A percentile compares a stretch with the other conserved stretches of the same genome.
These are phyloP conservation scores for Drosophila quadrilineata DNA, from an alignment of 1,140 invertebrate species.

Conservation along the genomic window DNA sequence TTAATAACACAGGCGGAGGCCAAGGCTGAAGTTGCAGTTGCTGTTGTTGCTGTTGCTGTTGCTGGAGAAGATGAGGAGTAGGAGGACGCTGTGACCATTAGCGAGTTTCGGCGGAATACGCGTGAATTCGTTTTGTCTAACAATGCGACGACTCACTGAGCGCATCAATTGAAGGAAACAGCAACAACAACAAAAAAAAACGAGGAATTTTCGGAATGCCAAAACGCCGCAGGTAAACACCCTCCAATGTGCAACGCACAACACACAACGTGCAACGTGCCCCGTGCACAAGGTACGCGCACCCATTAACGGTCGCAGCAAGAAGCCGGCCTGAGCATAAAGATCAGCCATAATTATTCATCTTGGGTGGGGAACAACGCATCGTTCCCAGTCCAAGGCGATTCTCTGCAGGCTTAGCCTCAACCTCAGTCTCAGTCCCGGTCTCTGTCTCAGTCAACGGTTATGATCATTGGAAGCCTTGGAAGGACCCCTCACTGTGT, in stretches of 20 bases:
- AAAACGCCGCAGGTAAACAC: constrained; percentile 65
- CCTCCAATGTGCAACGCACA: not conserved
- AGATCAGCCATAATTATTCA: constrained; percentile 81
- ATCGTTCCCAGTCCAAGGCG: constrained; percentile 2
- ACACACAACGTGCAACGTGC: not conserved
- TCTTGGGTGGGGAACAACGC: constrained; percentile 70
- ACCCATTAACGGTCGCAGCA: constrained; percentile 78
- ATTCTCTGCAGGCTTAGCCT: not conserved
- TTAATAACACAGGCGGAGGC: constrained; percentile 81
- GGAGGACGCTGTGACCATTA: constrained; percentile 73
- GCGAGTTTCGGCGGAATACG: constrained; percentile 80
- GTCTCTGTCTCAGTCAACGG: not conserved
- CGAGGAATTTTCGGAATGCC: constrained; percentile 71
- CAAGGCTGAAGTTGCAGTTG: constrained; percentile 46
- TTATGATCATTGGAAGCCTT: constrained; percentile 47
- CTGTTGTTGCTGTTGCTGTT: not conserved
- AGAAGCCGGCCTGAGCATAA: constrained; percentile 74
- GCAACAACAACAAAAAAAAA: too few relatives aligned
- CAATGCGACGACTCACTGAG: constrained; percentile 70
- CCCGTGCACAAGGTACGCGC: constrained; percentile 28
- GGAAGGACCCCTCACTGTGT: constrained; percentile 72
- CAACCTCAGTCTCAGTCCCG: not conserved
- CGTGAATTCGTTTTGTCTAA: constrained; percentile 76
- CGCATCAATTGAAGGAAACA: constrained; percentile 72
- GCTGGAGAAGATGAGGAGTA: not conserved